Percentiles rank a stretch among this genome's conserved stretches.
Evolutionary conservation across 2,888 invertebrate genomes (phyloP).

Genomic region (Macaria notata): DNA sequence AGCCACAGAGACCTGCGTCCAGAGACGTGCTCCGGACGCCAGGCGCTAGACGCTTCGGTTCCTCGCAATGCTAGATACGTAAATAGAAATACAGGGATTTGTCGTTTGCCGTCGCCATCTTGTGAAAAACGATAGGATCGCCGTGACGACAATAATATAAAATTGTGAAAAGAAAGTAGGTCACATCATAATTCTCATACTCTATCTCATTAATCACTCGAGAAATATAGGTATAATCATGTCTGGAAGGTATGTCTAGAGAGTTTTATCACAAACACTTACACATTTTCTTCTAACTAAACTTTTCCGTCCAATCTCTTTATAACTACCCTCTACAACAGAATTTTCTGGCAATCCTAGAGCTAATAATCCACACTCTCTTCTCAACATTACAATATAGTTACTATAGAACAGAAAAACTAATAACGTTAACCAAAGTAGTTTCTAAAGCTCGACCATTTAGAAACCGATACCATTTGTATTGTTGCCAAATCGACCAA

Average conservation of each 20-base stretch:
- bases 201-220: constrained; percentile 13
- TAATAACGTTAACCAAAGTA: no score
- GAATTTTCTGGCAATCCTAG: no score
- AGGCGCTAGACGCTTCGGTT: constrained; percentile 46
- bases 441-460: no score
- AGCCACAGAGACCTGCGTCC: constrained; percentile 20
- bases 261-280: no score
- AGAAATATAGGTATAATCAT: neutral
- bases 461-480: no score
- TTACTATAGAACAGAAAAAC: no score
- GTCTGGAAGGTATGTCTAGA: neutral
- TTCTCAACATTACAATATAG: no score
- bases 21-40: constrained; percentile 25
- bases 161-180: constrained; percentile 66
- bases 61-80: constrained; percentile 72
- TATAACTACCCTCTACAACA: no score
- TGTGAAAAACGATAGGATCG: constrained; percentile 81
- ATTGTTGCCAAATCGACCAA: no score
- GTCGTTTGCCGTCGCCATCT: constrained; percentile 80
- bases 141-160: constrained; percentile 67
- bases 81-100: constrained; percentile 82
- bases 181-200: constrained; percentile 38
- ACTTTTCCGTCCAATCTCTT: no score
- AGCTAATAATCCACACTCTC: no score
- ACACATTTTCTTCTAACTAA: no score